Conservation (phyloP, 2,888 invertebrate genomes). For the Odontocolon sp. region DNA sequence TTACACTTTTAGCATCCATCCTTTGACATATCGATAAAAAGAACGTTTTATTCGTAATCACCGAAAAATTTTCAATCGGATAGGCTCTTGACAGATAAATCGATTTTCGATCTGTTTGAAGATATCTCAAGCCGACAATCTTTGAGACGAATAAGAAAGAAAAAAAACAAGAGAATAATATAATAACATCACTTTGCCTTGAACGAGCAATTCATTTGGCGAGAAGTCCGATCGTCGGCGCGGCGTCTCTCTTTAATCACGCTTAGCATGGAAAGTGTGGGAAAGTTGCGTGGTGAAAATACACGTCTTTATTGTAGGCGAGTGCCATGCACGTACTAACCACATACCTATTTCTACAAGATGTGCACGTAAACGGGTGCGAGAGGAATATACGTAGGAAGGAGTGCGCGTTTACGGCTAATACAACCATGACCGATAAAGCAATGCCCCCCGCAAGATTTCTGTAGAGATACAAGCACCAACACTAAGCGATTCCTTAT, state of each 20-base stretch:
- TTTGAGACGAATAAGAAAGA: neutral
- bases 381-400: slow-evolving; percentile 37
- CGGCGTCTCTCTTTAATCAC: slow-evolving; percentile 51
- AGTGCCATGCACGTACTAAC: slow-evolving; percentile 26
- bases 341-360: slow-evolving; percentile 8
- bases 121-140: neutral
- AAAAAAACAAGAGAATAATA: slow-evolving; percentile 16
- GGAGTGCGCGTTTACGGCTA: slow-evolving; percentile 49
- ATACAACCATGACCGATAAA: slow-evolving; percentile 59
- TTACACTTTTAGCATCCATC: no score
- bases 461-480: slow-evolving; percentile 30
- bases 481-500: neutral
- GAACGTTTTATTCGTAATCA: no score
- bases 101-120: neutral
- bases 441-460: slow-evolving; percentile 40
- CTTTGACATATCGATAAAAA: no score
- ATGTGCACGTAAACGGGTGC: slow-evolving; percentile 13
- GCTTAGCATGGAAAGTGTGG: slow-evolving; percentile 78
- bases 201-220: slow-evolving; percentile 49
- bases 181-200: slow-evolving; percentile 46
- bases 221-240: slow-evolving; percentile 34
- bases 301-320: slow-evolving; percentile 67
- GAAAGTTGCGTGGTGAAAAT: slow-evolving; percentile 79
- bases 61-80: neutral
- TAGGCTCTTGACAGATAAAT: neutral